Percentiles rank a stretch among this genome's conserved stretches.
Conservation (phyloP, 2,113 vertebrate genomes). For the Romanogobio albipinnatus region DNA sequence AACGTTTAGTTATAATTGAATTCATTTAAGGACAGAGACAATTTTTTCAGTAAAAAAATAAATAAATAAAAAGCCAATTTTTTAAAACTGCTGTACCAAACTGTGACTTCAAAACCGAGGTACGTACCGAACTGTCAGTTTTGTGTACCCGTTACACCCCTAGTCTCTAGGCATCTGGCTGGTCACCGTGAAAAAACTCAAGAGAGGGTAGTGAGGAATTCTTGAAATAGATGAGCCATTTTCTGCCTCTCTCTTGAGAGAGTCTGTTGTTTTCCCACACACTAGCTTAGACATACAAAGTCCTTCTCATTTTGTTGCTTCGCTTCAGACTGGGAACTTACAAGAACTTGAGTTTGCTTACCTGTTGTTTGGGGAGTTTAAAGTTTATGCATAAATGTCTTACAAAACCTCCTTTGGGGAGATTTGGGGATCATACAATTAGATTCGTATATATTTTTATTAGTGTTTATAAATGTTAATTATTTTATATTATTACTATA, state of each 20-base stretch:
- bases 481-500: no score
- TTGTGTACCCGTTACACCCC: no score
- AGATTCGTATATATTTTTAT: background rate
- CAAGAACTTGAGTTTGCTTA: background rate
- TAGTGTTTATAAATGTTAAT: background rate
- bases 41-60: no score
- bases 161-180: conserved; percentile 39
- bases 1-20: no score
- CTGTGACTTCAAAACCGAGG: no score
- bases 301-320: background rate
- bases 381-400: background rate
- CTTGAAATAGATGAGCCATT: conserved; percentile 53
- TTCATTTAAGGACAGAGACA: no score
- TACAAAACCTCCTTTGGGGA: background rate
- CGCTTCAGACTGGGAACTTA: background rate
- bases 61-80: no score
- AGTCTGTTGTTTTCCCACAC: background rate
- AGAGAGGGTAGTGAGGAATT: conserved; percentile 44
- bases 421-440: background rate
- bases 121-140: no score
- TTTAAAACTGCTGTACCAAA: no score
- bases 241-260: conserved; percentile 26
- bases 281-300: background rate
- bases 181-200: conserved; percentile 31
- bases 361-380: background rate